phyloP scores from a whole-genome alignment of 2,888 invertebrate species.

The Drosophila percnosoma region DNA sequence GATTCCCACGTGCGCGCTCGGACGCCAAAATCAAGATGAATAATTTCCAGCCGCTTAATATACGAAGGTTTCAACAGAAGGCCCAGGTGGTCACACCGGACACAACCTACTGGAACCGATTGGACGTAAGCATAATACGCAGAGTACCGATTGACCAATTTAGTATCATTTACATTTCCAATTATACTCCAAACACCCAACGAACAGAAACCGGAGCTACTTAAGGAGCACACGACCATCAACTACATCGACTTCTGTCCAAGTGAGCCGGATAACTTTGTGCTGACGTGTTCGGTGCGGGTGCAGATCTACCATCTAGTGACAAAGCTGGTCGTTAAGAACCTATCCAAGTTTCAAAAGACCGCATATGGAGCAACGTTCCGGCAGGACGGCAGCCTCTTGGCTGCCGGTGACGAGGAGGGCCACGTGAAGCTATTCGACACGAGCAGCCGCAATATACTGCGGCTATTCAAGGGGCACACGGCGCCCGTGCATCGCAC shows the following conservation, averaged over 20 bases:
- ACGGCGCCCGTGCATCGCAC: conserved; percentile 92
- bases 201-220: conserved; percentile 91
- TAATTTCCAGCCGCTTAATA: conserved; percentile 79
- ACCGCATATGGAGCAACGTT: conserved; percentile 94
- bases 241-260: conserved; percentile 96
- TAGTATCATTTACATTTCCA: neutral
- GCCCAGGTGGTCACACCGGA: conserved; percentile 81
- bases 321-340: conserved; percentile 92
- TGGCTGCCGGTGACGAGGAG: conserved; percentile 96
- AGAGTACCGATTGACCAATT: neutral
- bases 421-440: conserved; percentile 94
- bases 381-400: conserved; percentile 91
- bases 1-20: conserved; percentile 40
- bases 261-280: conserved; percentile 94
- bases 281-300: conserved; percentile 95
- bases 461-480: conserved; percentile 95
- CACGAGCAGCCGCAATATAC: conserved; percentile 91
- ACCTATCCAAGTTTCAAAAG: conserved; percentile 92
- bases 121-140: conserved; percentile 86
- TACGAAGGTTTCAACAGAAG: conserved; percentile 77
- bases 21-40: conserved; percentile 52
- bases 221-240: conserved; percentile 96
- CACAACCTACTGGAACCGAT: neutral
- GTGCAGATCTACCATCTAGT: conserved; percentile 95
- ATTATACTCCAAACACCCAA: neutral